Conservation (phyloP, 2,888 invertebrate species). For the Acanthacorydalis orientalis region DNA sequence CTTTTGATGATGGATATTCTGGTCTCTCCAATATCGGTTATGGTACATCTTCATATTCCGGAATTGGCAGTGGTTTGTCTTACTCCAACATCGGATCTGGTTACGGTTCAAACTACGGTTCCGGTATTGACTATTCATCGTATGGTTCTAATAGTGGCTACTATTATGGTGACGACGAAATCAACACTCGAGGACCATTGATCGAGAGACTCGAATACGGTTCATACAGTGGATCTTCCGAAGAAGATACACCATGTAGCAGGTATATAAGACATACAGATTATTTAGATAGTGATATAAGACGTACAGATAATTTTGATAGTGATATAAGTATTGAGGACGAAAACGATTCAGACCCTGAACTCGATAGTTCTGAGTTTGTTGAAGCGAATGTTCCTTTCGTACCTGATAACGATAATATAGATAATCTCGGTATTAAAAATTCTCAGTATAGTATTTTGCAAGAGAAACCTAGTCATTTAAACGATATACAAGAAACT, state of each 20-base stretch:
- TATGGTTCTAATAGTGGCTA: no score
- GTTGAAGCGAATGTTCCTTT: constrained; percentile 3
- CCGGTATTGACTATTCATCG: no score
- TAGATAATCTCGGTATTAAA: constrained; percentile 4
- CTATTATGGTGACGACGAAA: no score
- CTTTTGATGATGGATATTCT: neutral
- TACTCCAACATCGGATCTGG: neutral
- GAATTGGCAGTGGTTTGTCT: neutral
- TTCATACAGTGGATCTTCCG: neutral
- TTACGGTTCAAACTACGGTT: no score
- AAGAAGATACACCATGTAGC: neutral
- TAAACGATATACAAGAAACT: neutral
- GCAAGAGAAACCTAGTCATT: neutral
- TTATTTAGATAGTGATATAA: neutral
- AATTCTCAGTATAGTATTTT: constrained; percentile 7
- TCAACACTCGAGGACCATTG: constrained; percentile 2
- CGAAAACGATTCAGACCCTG: neutral
- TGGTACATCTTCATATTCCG: neutral
- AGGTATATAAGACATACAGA: constrained; percentile 1
- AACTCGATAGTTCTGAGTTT: neutral
- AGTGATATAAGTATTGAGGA: neutral
- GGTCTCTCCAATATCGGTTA: neutral
- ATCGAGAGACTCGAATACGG: constrained; percentile 1
- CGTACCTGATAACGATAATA: constrained; percentile 3
- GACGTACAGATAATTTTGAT: neutral